Evolutionary conservation across 2,113 vertebrate genomes (phyloP), one percentile per base, ranked within the genome.

Genomic region (Atractosteus spatula): DNA sequence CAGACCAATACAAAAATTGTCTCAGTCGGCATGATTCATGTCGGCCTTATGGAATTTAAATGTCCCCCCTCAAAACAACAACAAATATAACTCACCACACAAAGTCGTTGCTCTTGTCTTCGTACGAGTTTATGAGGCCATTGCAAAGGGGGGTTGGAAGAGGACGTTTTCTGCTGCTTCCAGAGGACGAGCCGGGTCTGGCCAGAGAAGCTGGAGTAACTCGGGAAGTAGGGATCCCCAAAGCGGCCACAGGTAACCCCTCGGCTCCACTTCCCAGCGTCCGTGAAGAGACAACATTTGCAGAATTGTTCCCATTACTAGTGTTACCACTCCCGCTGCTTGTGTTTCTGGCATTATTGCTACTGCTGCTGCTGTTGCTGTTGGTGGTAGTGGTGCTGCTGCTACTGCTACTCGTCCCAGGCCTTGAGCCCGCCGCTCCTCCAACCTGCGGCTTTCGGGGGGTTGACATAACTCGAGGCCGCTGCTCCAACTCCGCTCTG

Each of bases 91-190:
- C 96, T 89, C 79, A 98, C 97, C 97, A 99, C 3, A 99, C 97
- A 78, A 98, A 99, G 67, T 99, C 97, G 88, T 98, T 99, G 93
- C 96, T 99, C 87, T 98, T 98, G 81, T 99, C 97, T 69, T 98
- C 96, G 77, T 98, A 99, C 0, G 97, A 97, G 77, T 98, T 98
- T 70, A 97, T 86, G 63, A 99, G 95, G 68, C 97, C 97, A 82
- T 98, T 98, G 88, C 93, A 96, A 4, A 98, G 90, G 0, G 96
- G 96, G 3, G 94, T 89, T 56, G 91, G 94, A 42, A 94, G 89
- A 75, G 95, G 92, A 79, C 94, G 92, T 90, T 96, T 99, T 79
- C 94, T 92, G 85, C 89, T 91, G 72, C 89, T 71, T 0, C 82
- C 78, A 12, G 77, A 77, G 4, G 81, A 74, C 8, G 88, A 71